A percentile compares a stretch with the other conserved stretches of the same genome.
Evolutionary conservation across 2,888 invertebrate species (phyloP).

Genomic region (Cataglyphis altisquamis): DNA sequence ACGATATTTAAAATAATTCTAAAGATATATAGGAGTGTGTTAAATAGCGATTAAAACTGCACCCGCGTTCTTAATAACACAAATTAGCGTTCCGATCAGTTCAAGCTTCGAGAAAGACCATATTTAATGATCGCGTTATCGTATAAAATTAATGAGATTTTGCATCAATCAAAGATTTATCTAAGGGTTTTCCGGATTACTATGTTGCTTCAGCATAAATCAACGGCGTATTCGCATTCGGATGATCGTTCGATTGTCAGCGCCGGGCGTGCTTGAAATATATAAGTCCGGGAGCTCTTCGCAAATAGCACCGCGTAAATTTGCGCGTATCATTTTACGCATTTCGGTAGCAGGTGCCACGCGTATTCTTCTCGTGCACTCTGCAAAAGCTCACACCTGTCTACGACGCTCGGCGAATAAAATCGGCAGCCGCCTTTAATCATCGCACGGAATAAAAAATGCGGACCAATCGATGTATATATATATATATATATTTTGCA

Average conservation of each 20-base stretch:
- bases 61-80: not conserved
- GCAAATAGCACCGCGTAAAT: slow-evolving; percentile 13
- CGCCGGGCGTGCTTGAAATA: slow-evolving; percentile 24
- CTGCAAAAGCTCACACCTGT: slow-evolving; percentile 41
- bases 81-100: not conserved
- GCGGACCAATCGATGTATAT: slow-evolving; percentile 19
- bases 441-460: slow-evolving; percentile 34
- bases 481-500: not conserved
- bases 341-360: slow-evolving; percentile 49
- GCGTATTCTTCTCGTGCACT: slow-evolving; percentile 1
- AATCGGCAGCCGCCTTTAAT: slow-evolving; percentile 25
- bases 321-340: slow-evolving; percentile 42
- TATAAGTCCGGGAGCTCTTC: slow-evolving; percentile 33
- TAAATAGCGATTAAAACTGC: not conserved
- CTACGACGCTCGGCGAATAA: slow-evolving; percentile 27
- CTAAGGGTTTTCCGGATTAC: slow-evolving; percentile 13
- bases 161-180: slow-evolving; percentile 25
- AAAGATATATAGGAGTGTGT: not conserved
- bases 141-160: slow-evolving; percentile 48
- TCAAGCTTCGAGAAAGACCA: not conserved
- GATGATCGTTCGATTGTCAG: slow-evolving; percentile 46
- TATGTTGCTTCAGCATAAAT: slow-evolving; percentile 42
- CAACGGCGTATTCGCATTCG: slow-evolving; percentile 18
- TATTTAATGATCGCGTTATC: slow-evolving; percentile 44
- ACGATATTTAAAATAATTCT: not conserved